Conservation (phyloP, 92 coral and sea anemone genomes). For the Phymanthus crucifer region DNA sequence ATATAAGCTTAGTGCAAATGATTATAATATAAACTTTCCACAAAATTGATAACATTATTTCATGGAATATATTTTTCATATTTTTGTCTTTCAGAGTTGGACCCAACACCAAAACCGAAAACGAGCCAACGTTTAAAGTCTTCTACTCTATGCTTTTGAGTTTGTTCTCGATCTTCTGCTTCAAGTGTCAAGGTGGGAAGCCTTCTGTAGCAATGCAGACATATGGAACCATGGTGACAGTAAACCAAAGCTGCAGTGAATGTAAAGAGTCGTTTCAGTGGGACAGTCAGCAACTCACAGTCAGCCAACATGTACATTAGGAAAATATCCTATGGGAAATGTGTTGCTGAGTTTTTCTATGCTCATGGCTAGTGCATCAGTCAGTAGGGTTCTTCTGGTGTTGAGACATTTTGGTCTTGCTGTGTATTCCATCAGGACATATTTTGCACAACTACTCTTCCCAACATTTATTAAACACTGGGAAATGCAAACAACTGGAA, state of each 20-base stretch:
- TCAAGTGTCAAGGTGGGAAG: slow-evolving; percentile 9
- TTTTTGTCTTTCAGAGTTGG: slow-evolving; percentile 31
- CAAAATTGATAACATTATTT: neutral
- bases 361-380: slow-evolving; percentile 42
- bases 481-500: slow-evolving; percentile 43
- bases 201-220: slow-evolving; percentile 4
- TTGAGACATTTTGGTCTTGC: slow-evolving; percentile 54
- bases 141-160: slow-evolving; percentile 36
- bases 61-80: neutral
- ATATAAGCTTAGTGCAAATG: neutral
- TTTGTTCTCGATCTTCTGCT: slow-evolving; percentile 29
- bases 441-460: slow-evolving; percentile 50
- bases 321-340: slow-evolving; percentile 53
- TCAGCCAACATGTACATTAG: slow-evolving; percentile 43
- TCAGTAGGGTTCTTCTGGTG: slow-evolving; percentile 37
- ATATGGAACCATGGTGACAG: slow-evolving; percentile 50
- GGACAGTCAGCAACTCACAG: slow-evolving; percentile 46
- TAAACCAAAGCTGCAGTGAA: slow-evolving; percentile 41
- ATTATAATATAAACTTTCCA: neutral
- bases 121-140: slow-evolving; percentile 43
- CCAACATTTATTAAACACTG: slow-evolving; percentile 48
- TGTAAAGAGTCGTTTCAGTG: slow-evolving; percentile 41
- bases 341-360: slow-evolving; percentile 45
- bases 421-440: slow-evolving; percentile 40
- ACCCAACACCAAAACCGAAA: slow-evolving; percentile 9